Evolutionary conservation across 2,797 vertebrate species (phyloP).

Genomic region (Pseudopleuronectes americanus): DNA sequence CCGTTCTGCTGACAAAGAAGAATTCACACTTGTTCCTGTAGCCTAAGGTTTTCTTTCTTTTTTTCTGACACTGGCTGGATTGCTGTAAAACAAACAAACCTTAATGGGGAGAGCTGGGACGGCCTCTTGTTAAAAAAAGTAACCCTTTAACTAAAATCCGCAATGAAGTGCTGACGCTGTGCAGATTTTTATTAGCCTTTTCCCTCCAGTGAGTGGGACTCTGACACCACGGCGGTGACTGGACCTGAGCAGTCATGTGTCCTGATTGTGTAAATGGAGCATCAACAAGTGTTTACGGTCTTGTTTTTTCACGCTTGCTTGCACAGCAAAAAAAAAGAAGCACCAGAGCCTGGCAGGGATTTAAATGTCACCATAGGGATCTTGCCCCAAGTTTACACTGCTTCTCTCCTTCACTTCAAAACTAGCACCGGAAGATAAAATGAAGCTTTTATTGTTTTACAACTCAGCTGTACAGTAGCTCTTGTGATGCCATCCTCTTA

Average conservation of each 20-base stretch:
- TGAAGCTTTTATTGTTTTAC: conserved; percentile 51
- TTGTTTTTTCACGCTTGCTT: conserved; percentile 4
- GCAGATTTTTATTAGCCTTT: conserved; percentile 65
- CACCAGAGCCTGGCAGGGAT: conserved; percentile 5
- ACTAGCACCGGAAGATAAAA: conserved; percentile 1
- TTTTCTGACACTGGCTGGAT: conserved; percentile 32
- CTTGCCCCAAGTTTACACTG: not conserved
- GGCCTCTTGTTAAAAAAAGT: conserved; percentile 60
- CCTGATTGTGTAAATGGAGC: conserved; percentile 20
- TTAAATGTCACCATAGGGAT: conserved; percentile 16
- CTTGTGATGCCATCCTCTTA: conserved; percentile 5
- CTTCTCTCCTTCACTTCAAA: conserved; percentile 17
- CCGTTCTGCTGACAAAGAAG: conserved; percentile 71
- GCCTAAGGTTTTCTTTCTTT: not conserved
- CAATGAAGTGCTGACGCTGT: conserved; percentile 61
- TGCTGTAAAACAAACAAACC: conserved; percentile 11
- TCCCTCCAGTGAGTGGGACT: conserved; percentile 56
- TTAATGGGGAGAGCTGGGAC: not conserved
- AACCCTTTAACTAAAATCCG: conserved; percentile 63
- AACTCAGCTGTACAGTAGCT: conserved; percentile 14
- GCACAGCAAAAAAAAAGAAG: conserved; percentile 6
- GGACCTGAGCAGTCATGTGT: conserved; percentile 64
- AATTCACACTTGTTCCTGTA: conserved; percentile 31
- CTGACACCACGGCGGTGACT: conserved; percentile 52
- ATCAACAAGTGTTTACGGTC: conserved; percentile 34